Percentiles rank a stretch among this genome's conserved stretches.
Conservation (phyloP, 2,797 vertebrate genomes). For the Taeniopygia guttata region DNA sequence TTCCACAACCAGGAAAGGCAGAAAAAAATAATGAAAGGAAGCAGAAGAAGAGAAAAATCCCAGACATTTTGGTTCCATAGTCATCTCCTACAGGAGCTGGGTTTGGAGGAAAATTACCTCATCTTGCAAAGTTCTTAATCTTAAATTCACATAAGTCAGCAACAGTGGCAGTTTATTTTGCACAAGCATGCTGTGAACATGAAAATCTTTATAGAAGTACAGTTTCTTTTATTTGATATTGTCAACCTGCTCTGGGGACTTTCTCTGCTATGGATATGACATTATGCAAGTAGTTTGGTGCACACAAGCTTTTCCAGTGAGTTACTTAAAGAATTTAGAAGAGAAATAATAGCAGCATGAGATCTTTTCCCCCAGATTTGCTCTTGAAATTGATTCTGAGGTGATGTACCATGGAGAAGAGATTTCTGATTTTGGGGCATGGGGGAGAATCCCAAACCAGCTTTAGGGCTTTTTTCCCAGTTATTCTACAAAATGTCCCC, state of each 20-base stretch:
- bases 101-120: neutral
- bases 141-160: neutral
- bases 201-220: neutral
- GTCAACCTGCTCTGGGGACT: neutral
- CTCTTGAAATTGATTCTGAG: neutral
- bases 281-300: neutral
- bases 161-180: neutral
- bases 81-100: neutral
- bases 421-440: neutral
- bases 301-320: rapidly evolving
- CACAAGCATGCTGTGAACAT: neutral
- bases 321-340: neutral
- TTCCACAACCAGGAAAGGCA: neutral
- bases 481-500: neutral
- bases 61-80: neutral
- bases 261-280: neutral
- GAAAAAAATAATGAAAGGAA: neutral
- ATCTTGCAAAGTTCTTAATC: neutral
- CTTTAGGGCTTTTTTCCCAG: neutral
- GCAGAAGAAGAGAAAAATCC: neutral
- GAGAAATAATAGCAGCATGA: neutral
- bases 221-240: neutral
- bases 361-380: neutral
- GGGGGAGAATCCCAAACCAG: neutral
- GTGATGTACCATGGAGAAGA: neutral